Evolutionary conservation across 1,140 invertebrate genomes (phyloP).

Genomic region (Pteromalus puparum): DNA sequence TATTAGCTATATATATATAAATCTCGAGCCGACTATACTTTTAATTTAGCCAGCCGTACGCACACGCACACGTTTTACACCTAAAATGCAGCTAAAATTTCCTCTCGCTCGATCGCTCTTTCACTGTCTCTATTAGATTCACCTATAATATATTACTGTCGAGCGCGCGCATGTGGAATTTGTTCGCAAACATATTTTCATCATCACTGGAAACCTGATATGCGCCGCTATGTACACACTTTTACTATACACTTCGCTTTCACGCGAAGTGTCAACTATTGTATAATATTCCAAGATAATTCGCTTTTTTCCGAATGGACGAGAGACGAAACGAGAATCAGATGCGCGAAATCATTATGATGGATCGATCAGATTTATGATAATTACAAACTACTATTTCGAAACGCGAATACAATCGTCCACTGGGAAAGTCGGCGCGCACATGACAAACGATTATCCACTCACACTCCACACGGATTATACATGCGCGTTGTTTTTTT

Average conservation of each 20-base stretch:
- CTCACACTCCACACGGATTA: too few relatives aligned
- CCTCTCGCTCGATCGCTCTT: background rate
- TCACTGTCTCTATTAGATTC: conserved; percentile 16
- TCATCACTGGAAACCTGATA: background rate
- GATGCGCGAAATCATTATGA: too few relatives aligned
- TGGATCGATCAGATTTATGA: too few relatives aligned
- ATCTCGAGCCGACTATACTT: background rate
- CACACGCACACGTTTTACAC: conserved; percentile 21
- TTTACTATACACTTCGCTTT: background rate
- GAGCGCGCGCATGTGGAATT: background rate
- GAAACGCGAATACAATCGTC: too few relatives aligned
- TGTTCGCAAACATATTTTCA: background rate
- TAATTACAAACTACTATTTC: too few relatives aligned
- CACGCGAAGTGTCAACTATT: too few relatives aligned
- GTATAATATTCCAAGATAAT: too few relatives aligned
- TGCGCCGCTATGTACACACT: background rate
- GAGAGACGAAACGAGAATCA: too few relatives aligned
- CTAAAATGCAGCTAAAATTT: conserved; percentile 41
- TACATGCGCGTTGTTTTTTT: background rate
- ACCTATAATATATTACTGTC: background rate
- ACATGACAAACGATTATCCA: too few relatives aligned
- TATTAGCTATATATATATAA: background rate
- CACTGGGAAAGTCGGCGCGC: too few relatives aligned
- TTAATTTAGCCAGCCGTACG: background rate
- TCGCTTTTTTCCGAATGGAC: too few relatives aligned